Evolutionary conservation across 2,113 vertebrate genomes (phyloP).

Genomic region (Myotis lucifugus): DNA sequence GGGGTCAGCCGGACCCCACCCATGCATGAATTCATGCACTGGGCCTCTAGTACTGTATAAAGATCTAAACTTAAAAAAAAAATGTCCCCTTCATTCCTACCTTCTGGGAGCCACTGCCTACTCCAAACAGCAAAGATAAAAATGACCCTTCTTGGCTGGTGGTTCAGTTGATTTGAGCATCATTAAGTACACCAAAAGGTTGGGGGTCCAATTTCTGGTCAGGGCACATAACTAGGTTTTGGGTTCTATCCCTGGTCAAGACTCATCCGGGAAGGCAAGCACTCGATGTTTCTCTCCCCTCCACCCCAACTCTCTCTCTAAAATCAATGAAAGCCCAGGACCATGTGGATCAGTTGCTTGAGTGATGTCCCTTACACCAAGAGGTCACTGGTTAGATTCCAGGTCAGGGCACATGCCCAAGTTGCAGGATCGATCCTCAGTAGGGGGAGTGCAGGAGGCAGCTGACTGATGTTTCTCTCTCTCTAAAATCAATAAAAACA

Average conservation of each 20-base stretch:
- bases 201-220: background rate
- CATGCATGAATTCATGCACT: too few species aligned
- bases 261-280: background rate
- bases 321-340: background rate
- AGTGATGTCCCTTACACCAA: too few species aligned
- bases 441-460: too few species aligned
- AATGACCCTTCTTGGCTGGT: background rate
- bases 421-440: too few species aligned
- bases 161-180: background rate
- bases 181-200: background rate
- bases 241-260: background rate
- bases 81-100: background rate
- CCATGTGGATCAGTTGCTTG: too few species aligned
- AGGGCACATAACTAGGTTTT: background rate
- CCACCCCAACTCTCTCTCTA: background rate
- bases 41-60: too few species aligned
- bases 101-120: background rate
- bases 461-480: background rate
- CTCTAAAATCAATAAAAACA: background rate
- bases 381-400: too few species aligned
- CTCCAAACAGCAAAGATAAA: background rate
- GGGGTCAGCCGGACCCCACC: too few species aligned
- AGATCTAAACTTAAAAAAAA: background rate
- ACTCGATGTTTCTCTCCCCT: background rate
- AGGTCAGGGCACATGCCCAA: too few species aligned